phyloP scores from a whole-genome alignment of 1,140 invertebrate species.

The Drosophila ficusphila region DNA sequence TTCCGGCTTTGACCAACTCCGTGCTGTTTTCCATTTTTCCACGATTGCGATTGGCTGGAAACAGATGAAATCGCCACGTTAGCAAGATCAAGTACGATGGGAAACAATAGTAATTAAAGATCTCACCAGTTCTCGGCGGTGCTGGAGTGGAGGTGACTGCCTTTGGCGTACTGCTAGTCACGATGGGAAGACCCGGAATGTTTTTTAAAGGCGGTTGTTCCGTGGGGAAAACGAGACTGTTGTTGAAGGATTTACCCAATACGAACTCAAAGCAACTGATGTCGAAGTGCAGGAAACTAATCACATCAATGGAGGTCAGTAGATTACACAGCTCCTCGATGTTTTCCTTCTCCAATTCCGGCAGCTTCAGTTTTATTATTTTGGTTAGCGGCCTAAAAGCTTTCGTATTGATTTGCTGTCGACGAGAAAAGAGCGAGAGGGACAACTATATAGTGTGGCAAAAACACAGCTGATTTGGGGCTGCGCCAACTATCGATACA shows the following conservation, averaged over 20 bases:
- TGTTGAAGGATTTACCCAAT: conserved; percentile 75
- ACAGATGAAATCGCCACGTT: background rate
- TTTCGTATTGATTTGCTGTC: conserved; percentile 83
- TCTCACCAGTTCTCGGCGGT: conserved; percentile 57
- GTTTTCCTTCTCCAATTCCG: conserved; percentile 65
- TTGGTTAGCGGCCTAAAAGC: conserved; percentile 76
- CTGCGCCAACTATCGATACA: conserved; percentile 32
- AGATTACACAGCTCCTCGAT: conserved; percentile 75
- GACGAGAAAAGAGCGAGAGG: conserved; percentile 35
- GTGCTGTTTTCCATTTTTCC: conserved; percentile 55
- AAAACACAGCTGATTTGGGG: conserved; percentile 1
- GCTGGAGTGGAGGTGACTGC: conserved; percentile 24
- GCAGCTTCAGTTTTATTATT: conserved; percentile 76
- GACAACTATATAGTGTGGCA: conserved; percentile 41
- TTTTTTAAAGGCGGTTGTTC: conserved; percentile 59
- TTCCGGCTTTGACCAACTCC: conserved; percentile 49
- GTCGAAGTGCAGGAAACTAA: conserved; percentile 71
- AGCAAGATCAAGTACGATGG: background rate
- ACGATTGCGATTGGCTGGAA: conserved; percentile 56
- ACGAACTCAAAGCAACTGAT: conserved; percentile 79
- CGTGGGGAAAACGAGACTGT: conserved; percentile 70
- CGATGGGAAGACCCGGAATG: conserved; percentile 31
- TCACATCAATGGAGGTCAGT: conserved; percentile 75
- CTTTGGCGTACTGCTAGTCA: conserved; percentile 14
- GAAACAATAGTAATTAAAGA: conserved; percentile 4